These are phyloP conservation scores for Etheostoma nigrum DNA, from an alignment of 2,797 vertebrate species.

Conservation along the genomic window DNA sequence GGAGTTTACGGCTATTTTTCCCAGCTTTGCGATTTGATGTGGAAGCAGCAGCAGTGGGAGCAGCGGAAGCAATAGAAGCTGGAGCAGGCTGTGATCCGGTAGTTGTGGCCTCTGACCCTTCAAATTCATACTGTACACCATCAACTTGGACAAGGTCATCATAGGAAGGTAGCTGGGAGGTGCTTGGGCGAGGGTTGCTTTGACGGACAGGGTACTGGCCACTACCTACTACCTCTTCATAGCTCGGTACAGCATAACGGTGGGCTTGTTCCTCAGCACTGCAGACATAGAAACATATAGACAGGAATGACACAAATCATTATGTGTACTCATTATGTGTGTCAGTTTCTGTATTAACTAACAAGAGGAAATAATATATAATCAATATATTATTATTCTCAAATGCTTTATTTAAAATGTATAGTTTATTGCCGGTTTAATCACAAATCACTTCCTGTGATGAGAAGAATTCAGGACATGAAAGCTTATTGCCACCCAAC, in stretches of 20 bases:
- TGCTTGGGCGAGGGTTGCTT: conserved; percentile 79
- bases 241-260: conserved; percentile 92
- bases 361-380: neutral
- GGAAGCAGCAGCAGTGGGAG: neutral
- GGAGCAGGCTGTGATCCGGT: conserved; percentile 8
- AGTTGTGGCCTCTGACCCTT: conserved; percentile 44
- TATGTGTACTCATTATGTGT: neutral
- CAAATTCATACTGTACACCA: conserved; percentile 75
- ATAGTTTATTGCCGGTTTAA: neutral
- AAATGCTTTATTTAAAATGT: neutral
- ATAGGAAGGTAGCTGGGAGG: conserved; percentile 92
- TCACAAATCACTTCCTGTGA: neutral
- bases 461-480: neutral
- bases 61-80: neutral
- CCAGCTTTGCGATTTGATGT: conserved; percentile 75
- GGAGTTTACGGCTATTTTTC: conserved; percentile 85
- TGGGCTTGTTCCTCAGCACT: conserved; percentile 81
- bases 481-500: neutral
- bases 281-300: conserved; percentile 33
- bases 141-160: conserved; percentile 89
- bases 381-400: neutral
- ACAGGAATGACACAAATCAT: conserved; percentile 3
- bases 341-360: neutral
- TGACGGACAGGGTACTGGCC: conserved; percentile 80
- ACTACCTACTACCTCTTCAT: conserved; percentile 93